Conservation (phyloP, 2,888 invertebrate species). For the Rhogogaster chlorosoma region DNA sequence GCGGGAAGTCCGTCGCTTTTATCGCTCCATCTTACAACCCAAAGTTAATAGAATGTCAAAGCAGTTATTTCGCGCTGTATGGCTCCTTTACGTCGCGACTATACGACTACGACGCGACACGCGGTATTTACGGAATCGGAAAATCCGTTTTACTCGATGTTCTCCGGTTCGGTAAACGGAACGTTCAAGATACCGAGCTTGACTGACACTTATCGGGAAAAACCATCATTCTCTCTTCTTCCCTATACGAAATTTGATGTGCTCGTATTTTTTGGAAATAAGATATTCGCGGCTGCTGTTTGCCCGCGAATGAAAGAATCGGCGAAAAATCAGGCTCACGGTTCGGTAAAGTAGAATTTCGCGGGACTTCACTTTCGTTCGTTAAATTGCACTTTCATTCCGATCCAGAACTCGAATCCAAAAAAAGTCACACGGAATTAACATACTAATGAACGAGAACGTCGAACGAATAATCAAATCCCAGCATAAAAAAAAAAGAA, state of each 20-base stretch:
- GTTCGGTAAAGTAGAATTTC: background rate
- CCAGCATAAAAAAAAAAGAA: too few relatives aligned
- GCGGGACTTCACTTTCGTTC: slow-evolving; percentile 11
- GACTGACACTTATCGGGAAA: background rate
- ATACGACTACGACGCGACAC: background rate
- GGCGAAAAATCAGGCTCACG: background rate
- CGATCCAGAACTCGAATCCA: background rate
- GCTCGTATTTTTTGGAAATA: background rate
- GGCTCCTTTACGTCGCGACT: slow-evolving; percentile 8
- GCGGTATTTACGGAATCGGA: slow-evolving; percentile 3
- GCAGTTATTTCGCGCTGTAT: slow-evolving; percentile 2
- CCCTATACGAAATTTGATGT: background rate
- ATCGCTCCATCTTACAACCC: slow-evolving; percentile 11
- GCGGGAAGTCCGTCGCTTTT: slow-evolving; percentile 2
- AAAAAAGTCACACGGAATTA: background rate
- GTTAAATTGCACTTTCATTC: background rate
- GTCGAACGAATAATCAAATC: background rate
- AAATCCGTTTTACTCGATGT: slow-evolving; percentile 15
- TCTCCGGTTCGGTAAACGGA: background rate
- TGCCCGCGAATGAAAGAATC: background rate
- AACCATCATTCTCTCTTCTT: background rate
- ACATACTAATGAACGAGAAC: background rate
- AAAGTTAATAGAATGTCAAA: slow-evolving; percentile 39
- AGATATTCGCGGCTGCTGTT: background rate
- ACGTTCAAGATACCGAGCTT: background rate